Evolutionary conservation across 1,140 invertebrate genomes (phyloP).

Genomic region (Drosophila saltans): DNA sequence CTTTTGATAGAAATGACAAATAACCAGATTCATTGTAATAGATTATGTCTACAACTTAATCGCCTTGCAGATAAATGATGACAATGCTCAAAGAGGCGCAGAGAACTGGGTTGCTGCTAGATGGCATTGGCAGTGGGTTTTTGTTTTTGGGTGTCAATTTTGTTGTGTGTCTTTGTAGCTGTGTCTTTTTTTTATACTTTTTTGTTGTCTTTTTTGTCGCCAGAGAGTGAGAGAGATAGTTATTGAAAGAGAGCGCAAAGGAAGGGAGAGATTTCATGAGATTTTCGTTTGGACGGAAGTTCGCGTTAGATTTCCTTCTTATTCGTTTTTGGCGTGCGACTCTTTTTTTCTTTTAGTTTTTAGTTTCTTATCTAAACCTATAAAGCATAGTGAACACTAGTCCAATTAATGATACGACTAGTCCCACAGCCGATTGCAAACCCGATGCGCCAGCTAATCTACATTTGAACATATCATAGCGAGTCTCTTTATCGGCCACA

Average conservation of each 20-base stretch:
- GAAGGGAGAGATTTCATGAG: slow-evolving; percentile 41
- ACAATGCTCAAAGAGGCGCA: slow-evolving; percentile 73
- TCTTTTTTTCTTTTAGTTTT: slow-evolving; percentile 16
- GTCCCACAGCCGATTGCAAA: slow-evolving; percentile 84
- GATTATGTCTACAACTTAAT: slow-evolving; percentile 83
- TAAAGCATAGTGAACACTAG: slow-evolving; percentile 73
- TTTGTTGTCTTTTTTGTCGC: slow-evolving; percentile 29
- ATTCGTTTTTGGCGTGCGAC: slow-evolving; percentile 44
- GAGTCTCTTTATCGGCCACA: slow-evolving; percentile 89
- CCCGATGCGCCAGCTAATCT: slow-evolving; percentile 91
- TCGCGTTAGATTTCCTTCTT: slow-evolving; percentile 32
- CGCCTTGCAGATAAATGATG: slow-evolving; percentile 83
- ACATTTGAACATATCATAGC: slow-evolving; percentile 96
- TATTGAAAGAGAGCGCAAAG: background rate
- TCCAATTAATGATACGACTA: slow-evolving; percentile 68
- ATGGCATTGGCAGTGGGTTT: slow-evolving; percentile 55
- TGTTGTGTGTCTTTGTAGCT: slow-evolving; percentile 65
- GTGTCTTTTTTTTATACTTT: slow-evolving; percentile 46
- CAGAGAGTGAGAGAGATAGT: background rate
- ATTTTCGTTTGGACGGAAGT: slow-evolving; percentile 66
- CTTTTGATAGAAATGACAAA: slow-evolving; percentile 82
- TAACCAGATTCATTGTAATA: slow-evolving; percentile 83
- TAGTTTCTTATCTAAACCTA: slow-evolving; percentile 69
- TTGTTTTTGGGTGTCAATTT: slow-evolving; percentile 81
- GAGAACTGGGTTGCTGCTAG: slow-evolving; percentile 32